Evolutionary conservation across 2,113 vertebrate species (phyloP), one percentile per base, ranked within the genome.

Genomic region (Halichoerus grypus): DNA sequence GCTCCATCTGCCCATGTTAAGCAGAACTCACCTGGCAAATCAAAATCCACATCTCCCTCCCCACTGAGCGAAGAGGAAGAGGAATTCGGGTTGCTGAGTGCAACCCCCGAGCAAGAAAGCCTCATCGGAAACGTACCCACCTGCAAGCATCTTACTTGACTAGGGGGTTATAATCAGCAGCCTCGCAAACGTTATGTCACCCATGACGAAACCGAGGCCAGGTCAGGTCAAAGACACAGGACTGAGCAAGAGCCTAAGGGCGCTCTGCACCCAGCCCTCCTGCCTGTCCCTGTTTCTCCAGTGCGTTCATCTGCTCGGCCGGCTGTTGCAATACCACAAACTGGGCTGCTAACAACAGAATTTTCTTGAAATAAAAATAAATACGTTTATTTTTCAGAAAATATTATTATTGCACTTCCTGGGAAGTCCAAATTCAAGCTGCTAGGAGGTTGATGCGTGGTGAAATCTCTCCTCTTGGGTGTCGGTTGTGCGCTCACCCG

Each of bases 401-500:
- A 61, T 22, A 5, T 18, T 51, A 72, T 51, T 61, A 24, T 72
- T 72, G 63, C 12, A 51, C 85, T 94, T 33, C 46, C 74, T 49
- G 31, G 22, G 5, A 80, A 69, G 65, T 51, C 26, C 7, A 33
- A 74, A 55, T 21, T 19, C 59, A 57, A 81, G 65, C 11, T 51
- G 36, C 46, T 67, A 61, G 22, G 6, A 86, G 49, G 16, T 11
- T 33, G n/a, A 26, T 3, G 18, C 26, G 51, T 49, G 69, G 28
- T 16, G 57, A 95, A 55, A 51, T 15, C 8, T 36, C 19, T 55
- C n/a, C 0, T 33, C 1, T 22, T 21, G 24, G 46, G 33, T 21
- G 24, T 31, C 42, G 10, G 4, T 10, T 51, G 3, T 24, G 11
- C 6, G 24, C n/a, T 83, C 69, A 36, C 6, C 0, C 3, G 4